phyloP scores from a whole-genome alignment of 2,888 invertebrate genomes.

The Melinaea marsaeus region DNA sequence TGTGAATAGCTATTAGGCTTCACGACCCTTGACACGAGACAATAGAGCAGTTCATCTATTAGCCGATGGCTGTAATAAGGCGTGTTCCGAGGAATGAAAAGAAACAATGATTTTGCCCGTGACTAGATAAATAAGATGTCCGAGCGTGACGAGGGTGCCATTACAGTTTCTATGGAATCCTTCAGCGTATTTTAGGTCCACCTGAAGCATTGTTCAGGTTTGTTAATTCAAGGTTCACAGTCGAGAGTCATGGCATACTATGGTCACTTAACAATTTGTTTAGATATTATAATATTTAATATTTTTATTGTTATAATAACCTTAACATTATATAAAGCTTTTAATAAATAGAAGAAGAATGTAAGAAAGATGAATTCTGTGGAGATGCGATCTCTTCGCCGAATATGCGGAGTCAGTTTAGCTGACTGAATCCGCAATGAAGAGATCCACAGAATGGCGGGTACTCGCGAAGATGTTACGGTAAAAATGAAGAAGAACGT shows the following conservation, averaged over 20 bases:
- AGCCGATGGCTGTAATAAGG: slow-evolving; percentile 64
- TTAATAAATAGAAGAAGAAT: no score
- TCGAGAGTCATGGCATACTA: slow-evolving; percentile 18
- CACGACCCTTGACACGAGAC: slow-evolving; percentile 35
- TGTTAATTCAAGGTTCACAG: slow-evolving; percentile 51
- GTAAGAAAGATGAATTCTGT: no score
- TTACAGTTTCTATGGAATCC: slow-evolving; percentile 72
- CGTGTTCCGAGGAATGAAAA: slow-evolving; percentile 65
- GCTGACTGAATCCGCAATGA: no score
- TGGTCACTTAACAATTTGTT: background rate
- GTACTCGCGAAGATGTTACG: no score
- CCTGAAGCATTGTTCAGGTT: slow-evolving; percentile 65
- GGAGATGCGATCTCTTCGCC: no score
- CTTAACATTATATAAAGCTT: no score
- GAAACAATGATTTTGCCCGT: slow-evolving; percentile 73
- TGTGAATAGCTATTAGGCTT: no score
- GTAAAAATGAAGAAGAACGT: no score
- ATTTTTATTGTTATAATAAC: no score
- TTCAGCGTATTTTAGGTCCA: slow-evolving; percentile 51
- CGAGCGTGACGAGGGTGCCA: slow-evolving; percentile 71
- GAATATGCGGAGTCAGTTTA: no score
- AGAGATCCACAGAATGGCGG: no score
- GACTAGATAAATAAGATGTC: slow-evolving; percentile 76
- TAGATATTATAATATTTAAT: no score
- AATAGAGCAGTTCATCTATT: slow-evolving; percentile 67